phyloP scores from a whole-genome alignment of 2,797 vertebrate species.

The Decapterus maruadsi region DNA sequence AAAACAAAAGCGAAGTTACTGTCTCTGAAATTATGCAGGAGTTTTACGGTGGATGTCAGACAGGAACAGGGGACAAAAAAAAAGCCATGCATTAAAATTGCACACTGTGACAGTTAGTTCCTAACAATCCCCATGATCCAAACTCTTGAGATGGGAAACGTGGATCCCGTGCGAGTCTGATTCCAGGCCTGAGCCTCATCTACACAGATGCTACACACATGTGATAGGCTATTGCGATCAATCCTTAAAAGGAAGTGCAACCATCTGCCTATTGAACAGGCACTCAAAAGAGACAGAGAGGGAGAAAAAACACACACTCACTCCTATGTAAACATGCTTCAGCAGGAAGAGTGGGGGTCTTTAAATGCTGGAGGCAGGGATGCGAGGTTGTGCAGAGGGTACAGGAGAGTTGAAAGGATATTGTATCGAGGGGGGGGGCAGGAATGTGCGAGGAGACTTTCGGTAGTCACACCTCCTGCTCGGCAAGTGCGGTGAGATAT shows the following conservation, averaged over 20 bases:
- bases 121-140: constrained; percentile 72
- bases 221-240: constrained; percentile 76
- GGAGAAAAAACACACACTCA: constrained; percentile 79
- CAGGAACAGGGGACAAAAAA: constrained; percentile 24
- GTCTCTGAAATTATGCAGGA: constrained; percentile 56
- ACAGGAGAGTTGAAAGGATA: constrained; percentile 37
- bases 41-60: constrained; percentile 52
- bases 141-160: constrained; percentile 66
- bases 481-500: constrained; percentile 39
- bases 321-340: constrained; percentile 81
- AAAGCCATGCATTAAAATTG: constrained; percentile 48
- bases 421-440: constrained; percentile 8
- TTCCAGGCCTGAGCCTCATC: constrained; percentile 60
- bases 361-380: constrained; percentile 57
- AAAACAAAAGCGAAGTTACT: constrained; percentile 67
- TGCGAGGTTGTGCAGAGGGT: constrained; percentile 37
- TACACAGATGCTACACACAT: constrained; percentile 77
- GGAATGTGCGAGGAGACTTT: constrained; percentile 51
- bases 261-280: constrained; percentile 78
- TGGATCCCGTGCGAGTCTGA: constrained; percentile 44
- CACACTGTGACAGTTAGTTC: constrained; percentile 60
- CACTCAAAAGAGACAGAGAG: constrained; percentile 72
- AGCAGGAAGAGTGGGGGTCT: constrained; percentile 67
- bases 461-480: constrained; percentile 46
- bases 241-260: constrained; percentile 86